Evolutionary conservation across 2,797 vertebrate species (phyloP).

Genomic region (Sebastes matsubarae): DNA sequence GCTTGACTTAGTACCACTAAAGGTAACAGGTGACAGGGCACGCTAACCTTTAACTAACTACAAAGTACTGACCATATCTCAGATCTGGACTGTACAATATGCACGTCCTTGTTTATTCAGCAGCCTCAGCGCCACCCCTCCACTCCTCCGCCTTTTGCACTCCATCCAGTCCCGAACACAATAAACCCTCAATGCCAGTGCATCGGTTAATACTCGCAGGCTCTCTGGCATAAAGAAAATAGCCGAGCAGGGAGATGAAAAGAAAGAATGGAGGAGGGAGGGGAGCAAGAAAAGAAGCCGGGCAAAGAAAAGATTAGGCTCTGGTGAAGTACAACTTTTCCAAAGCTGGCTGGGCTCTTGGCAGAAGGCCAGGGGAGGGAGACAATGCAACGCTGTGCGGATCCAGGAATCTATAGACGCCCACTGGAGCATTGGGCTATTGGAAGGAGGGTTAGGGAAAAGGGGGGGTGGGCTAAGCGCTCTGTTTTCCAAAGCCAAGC

Average conservation of each 20-base stretch:
- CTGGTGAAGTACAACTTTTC: slow-evolving; percentile 74
- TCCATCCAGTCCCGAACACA: slow-evolving; percentile 69
- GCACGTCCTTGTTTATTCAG: slow-evolving; percentile 39
- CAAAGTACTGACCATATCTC: neutral
- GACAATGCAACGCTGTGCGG: slow-evolving; percentile 77
- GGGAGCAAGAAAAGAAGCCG: slow-evolving; percentile 55
- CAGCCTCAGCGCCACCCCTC: slow-evolving; percentile 39
- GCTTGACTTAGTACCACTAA: neutral
- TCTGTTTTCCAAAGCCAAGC: slow-evolving; percentile 51
- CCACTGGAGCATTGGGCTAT: slow-evolving; percentile 78
- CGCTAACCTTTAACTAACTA: neutral
- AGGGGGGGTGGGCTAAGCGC: neutral
- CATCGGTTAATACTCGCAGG: slow-evolving; percentile 73
- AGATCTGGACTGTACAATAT: slow-evolving; percentile 3
- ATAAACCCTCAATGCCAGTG: slow-evolving; percentile 62
- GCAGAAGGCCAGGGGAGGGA: slow-evolving; percentile 68
- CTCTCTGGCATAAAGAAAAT: slow-evolving; percentile 66
- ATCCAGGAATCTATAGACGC: slow-evolving; percentile 75
- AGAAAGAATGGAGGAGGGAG: slow-evolving; percentile 60
- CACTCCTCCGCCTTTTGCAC: slow-evolving; percentile 40
- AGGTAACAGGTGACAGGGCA: neutral
- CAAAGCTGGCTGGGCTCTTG: slow-evolving; percentile 74
- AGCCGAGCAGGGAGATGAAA: slow-evolving; percentile 60
- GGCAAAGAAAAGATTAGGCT: slow-evolving; percentile 71
- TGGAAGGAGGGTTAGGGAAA: slow-evolving; percentile 45